Percentiles rank a stretch among this genome's conserved stretches.
Evolutionary conservation across 2,888 invertebrate species (phyloP).

Genomic region (Melitaea athalia): DNA sequence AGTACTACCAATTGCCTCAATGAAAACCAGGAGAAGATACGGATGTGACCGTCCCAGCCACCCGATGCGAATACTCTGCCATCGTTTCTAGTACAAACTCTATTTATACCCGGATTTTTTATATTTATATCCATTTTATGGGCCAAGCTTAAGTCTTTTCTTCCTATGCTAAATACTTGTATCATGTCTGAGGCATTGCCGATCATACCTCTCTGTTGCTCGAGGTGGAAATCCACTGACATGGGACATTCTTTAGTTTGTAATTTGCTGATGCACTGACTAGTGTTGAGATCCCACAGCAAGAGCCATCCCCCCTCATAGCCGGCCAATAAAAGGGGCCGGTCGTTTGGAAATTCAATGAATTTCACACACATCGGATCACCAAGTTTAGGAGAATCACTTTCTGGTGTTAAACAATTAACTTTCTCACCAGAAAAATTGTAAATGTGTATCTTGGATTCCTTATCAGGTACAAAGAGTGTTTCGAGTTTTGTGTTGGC

Average conservation of each 20-base stretch:
- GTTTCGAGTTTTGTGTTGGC: slow-evolving; percentile 83
- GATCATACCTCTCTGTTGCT: slow-evolving; percentile 85
- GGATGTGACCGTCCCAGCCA: slow-evolving; percentile 89
- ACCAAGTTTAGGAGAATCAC: slow-evolving; percentile 75
- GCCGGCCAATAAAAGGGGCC: slow-evolving; percentile 83
- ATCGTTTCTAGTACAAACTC: slow-evolving; percentile 85
- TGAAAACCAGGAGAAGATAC: slow-evolving; percentile 90
- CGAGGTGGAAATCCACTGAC: slow-evolving; percentile 86
- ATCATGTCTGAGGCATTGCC: slow-evolving; percentile 85
- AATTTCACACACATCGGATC: slow-evolving; percentile 85
- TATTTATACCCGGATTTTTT: slow-evolving; percentile 88
- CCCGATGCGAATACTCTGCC: slow-evolving; percentile 88
- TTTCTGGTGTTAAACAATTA: slow-evolving; percentile 64
- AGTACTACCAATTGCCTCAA: slow-evolving; percentile 87
- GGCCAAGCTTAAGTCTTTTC: slow-evolving; percentile 78
- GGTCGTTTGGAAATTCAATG: slow-evolving; percentile 74
- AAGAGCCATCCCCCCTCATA: slow-evolving; percentile 89
- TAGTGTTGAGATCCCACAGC: slow-evolving; percentile 86
- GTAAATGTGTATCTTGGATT: slow-evolving; percentile 79
- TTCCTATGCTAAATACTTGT: slow-evolving; percentile 83
- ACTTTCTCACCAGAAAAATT: slow-evolving; percentile 74
- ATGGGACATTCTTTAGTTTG: slow-evolving; percentile 86
- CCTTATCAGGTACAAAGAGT: slow-evolving; percentile 85
- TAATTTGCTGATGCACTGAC: slow-evolving; percentile 80
- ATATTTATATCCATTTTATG: slow-evolving; percentile 84